A percentile compares a stretch with the other conserved stretches of the same genome.
phyloP scores from a whole-genome alignment of 2,888 invertebrate genomes.

The Trisateles emortualis region DNA sequence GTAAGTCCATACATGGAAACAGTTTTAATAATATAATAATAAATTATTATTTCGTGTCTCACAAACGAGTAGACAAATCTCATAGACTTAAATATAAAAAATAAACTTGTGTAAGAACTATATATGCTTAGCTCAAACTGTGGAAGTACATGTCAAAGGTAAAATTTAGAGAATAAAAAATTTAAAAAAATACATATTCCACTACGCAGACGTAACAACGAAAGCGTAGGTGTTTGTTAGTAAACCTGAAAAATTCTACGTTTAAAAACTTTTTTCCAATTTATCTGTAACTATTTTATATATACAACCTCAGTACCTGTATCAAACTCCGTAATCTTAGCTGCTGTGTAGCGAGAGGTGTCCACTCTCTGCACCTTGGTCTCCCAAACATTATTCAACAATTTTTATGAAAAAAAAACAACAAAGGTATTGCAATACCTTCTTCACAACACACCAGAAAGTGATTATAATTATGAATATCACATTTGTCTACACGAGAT shows the following conservation, averaged over 20 bases:
- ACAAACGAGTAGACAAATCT: too few species aligned
- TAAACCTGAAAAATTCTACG: constrained; percentile 48
- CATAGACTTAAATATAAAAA: too few species aligned
- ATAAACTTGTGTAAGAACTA: too few species aligned
- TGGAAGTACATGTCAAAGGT: too few species aligned
- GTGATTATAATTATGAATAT: constrained; percentile 8
- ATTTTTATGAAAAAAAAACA: constrained; percentile 39
- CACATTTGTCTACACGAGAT: constrained; percentile 17
- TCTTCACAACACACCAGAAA: constrained; percentile 14
- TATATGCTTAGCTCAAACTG: too few species aligned
- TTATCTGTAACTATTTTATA: neutral
- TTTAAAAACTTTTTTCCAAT: neutral
- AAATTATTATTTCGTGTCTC: too few species aligned
- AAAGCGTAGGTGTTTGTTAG: constrained; percentile 70
- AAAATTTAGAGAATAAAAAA: neutral
- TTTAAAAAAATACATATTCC: constrained; percentile 3
- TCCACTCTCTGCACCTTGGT: constrained; percentile 92
- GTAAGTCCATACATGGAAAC: too few species aligned
- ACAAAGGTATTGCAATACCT: constrained; percentile 28
- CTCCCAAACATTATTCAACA: constrained; percentile 83
- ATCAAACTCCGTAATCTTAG: constrained; percentile 92
- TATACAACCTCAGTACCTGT: constrained; percentile 82
- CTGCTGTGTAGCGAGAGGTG: constrained; percentile 94
- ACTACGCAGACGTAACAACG: constrained; percentile 10
- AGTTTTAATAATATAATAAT: too few species aligned